phyloP scores from a whole-genome alignment of 2,113 vertebrate species.

The Chaenocephalus aceratus region DNA sequence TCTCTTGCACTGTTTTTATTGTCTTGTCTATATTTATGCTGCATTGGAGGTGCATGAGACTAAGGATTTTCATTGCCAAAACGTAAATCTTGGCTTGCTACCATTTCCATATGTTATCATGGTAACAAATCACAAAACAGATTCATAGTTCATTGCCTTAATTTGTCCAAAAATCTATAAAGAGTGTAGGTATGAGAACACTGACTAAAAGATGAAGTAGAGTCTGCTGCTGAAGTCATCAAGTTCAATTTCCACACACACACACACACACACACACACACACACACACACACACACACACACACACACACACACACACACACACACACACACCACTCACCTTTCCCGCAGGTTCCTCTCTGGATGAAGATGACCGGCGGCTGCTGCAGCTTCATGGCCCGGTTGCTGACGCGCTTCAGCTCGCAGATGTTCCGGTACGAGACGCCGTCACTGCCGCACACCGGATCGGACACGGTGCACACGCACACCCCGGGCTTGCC shows the following conservation, averaged over 20 bases:
- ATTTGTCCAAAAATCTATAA: too few species aligned
- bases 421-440: constrained; percentile 92
- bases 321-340: constrained; percentile 70
- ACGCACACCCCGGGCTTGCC: constrained; percentile 85
- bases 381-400: constrained; percentile 82
- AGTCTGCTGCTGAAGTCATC: not conserved
- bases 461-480: constrained; percentile 87
- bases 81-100: too few species aligned
- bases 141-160: not conserved
- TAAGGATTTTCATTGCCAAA: too few species aligned
- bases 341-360: constrained; percentile 91
- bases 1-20: too few species aligned
- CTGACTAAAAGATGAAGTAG: not conserved
- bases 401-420: constrained; percentile 88
- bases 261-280: constrained; percentile 67
- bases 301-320: constrained; percentile 13
- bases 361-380: constrained; percentile 92
- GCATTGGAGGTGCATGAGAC: too few species aligned
- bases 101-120: not conserved
- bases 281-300: not conserved
- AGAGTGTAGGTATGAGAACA: too few species aligned
- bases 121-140: not conserved
- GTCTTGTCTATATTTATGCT: too few species aligned
- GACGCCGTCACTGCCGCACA: constrained; percentile 93
- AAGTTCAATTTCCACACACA: not conserved